Evolutionary conservation across 1,140 invertebrate species (phyloP).

Genomic region (Epicauta chinensis): DNA sequence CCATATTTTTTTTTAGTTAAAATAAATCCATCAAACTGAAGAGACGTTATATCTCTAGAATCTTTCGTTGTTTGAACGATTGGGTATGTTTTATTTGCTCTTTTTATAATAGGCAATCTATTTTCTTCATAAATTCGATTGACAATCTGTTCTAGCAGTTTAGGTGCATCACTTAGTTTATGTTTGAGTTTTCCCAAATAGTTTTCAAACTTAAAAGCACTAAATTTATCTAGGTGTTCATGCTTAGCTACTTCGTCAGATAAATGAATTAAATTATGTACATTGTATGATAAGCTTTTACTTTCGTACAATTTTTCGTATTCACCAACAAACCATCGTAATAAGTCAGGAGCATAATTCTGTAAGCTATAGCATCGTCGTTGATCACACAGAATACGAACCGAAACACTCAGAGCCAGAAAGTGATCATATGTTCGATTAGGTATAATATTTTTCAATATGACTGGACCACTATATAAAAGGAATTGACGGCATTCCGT

Average conservation of each 20-base stretch:
- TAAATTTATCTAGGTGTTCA: conserved; percentile 4
- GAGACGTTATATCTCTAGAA: too few species aligned
- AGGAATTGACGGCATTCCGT: conserved; percentile 36
- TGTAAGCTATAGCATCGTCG: not conserved
- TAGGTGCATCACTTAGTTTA: too few species aligned
- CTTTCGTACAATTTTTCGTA: not conserved
- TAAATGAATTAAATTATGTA: conserved; percentile 11
- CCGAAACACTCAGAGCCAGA: conserved; percentile 3
- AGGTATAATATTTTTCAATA: conserved; percentile 5
- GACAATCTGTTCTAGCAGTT: too few species aligned
- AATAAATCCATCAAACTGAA: too few species aligned
- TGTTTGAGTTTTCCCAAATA: too few species aligned
- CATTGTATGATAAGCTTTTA: conserved; percentile 1
- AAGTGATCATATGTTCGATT: conserved; percentile 8
- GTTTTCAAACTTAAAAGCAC: conserved; percentile 6
- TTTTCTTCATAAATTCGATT: too few species aligned
- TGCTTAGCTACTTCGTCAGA: not conserved
- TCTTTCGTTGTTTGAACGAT: too few species aligned
- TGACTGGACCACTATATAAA: conserved; percentile 28
- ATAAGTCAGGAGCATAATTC: not conserved
- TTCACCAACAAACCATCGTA: conserved; percentile 1
- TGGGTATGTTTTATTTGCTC: too few species aligned
- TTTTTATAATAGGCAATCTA: too few species aligned
- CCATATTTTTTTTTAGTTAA: too few species aligned
- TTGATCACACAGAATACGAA: not conserved